A percentile compares a stretch with the other conserved stretches of the same genome.
Conservation (phyloP, 2,888 invertebrate species). For the Megamerina dolium region DNA sequence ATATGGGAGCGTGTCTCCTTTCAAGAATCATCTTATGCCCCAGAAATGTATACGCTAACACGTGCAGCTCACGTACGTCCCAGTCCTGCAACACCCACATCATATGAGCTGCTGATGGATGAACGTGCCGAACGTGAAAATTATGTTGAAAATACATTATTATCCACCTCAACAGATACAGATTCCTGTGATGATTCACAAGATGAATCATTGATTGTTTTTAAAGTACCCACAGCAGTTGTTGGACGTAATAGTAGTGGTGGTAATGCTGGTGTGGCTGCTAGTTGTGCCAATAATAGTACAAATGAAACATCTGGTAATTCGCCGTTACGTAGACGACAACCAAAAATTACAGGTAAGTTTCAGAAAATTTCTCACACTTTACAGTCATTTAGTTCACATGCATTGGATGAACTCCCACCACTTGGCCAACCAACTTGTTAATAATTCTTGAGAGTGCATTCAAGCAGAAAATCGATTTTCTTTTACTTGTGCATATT, state of each 20-base stretch:
- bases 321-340: slow-evolving; percentile 36
- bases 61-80: slow-evolving; percentile 48
- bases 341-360: slow-evolving; percentile 50
- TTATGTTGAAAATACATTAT: slow-evolving; percentile 20
- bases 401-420: too few relatives aligned
- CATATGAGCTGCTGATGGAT: slow-evolving; percentile 38
- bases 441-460: neutral
- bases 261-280: too few relatives aligned
- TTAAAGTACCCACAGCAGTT: slow-evolving; percentile 29
- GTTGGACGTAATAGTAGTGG: neutral
- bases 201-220: slow-evolving; percentile 35
- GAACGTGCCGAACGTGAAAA: slow-evolving; percentile 45
- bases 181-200: slow-evolving; percentile 44
- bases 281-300: slow-evolving; percentile 15
- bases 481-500: slow-evolving; percentile 2
- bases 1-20: slow-evolving; percentile 47
- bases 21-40: slow-evolving; percentile 39
- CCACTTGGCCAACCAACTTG: neutral
- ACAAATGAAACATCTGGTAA: slow-evolving; percentile 14
- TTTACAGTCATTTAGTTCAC: too few relatives aligned
- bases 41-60: slow-evolving; percentile 47
- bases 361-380: slow-evolving; percentile 5
- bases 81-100: slow-evolving; percentile 17
- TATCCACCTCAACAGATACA: slow-evolving; percentile 33
- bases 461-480: slow-evolving; percentile 17